Conservation (phyloP, 2,797 vertebrate species). For the Semaprochilodus insignis region DNA sequence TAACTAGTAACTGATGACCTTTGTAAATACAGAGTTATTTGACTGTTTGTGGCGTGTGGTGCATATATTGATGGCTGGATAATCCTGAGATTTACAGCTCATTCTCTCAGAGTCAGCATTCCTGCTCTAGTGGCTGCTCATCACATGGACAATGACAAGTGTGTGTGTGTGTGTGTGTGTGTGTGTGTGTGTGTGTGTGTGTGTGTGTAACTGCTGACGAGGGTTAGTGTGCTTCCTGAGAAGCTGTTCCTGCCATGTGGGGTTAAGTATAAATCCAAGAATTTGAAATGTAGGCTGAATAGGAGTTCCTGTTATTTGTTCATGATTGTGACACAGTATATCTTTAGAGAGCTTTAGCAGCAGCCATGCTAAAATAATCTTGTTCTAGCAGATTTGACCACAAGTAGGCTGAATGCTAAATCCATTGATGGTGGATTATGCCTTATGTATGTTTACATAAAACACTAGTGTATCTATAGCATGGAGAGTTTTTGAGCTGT, state of each 20-base stretch:
- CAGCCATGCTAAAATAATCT: neutral
- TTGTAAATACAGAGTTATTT: neutral
- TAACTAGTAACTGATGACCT: neutral
- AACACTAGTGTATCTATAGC: neutral
- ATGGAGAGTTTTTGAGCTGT: no score
- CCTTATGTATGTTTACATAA: neutral
- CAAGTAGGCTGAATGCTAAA: neutral
- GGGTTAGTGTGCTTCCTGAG: constrained; percentile 7
- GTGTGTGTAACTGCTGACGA: constrained; percentile 4
- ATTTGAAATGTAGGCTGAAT: neutral
- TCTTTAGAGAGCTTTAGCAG: neutral
- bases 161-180: no score
- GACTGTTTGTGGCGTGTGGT: neutral
- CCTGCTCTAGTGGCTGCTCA: neutral
- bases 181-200: no score
- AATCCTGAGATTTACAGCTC: neutral
- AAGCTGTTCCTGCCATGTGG: neutral
- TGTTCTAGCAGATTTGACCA: neutral
- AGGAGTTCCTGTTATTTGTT: neutral
- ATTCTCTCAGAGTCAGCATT: constrained; percentile 13
- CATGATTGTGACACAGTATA: neutral
- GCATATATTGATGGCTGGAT: neutral
- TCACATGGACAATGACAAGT: neutral
- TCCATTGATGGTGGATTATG: neutral
- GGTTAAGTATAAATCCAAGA: neutral